A percentile compares a stretch with the other conserved stretches of the same genome.
phyloP scores from a whole-genome alignment of 2,888 invertebrate species.

The Crossocerus cetratus region DNA sequence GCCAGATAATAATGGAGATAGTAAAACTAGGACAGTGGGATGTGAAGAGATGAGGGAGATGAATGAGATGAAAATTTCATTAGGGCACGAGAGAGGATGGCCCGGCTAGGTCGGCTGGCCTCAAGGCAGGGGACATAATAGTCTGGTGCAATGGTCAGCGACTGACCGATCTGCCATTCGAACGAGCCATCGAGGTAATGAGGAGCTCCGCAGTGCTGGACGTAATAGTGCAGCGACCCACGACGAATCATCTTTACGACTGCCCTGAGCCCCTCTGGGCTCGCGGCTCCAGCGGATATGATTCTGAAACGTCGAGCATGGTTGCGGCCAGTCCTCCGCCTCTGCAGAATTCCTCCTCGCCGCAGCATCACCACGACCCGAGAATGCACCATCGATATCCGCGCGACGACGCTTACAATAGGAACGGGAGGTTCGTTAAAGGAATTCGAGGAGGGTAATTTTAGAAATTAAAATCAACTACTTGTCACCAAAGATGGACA shows the following conservation, averaged over 20 bases:
- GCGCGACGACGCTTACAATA: slow-evolving; percentile 59
- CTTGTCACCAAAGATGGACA: neutral
- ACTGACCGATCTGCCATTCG: slow-evolving; percentile 73
- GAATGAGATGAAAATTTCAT: slow-evolving; percentile 5
- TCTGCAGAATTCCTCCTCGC: slow-evolving; percentile 60
- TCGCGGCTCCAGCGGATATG: slow-evolving; percentile 73
- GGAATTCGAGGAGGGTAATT: neutral
- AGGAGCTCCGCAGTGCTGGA: slow-evolving; percentile 71
- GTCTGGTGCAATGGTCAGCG: slow-evolving; percentile 88
- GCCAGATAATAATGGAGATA: neutral
- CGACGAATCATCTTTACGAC: slow-evolving; percentile 69
- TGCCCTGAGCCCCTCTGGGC: slow-evolving; percentile 72
- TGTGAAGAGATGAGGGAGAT: neutral
- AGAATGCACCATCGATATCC: slow-evolving; percentile 58
- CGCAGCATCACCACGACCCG: slow-evolving; percentile 60
- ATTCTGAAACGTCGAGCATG: slow-evolving; percentile 71
- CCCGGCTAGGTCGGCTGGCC: slow-evolving; percentile 91
- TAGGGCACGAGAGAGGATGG: slow-evolving; percentile 93
- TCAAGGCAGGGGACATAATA: slow-evolving; percentile 94
- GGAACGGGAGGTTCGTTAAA: slow-evolving; percentile 64
- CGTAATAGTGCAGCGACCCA: slow-evolving; percentile 79
- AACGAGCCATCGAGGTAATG: slow-evolving; percentile 74
- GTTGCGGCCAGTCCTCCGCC: slow-evolving; percentile 67
- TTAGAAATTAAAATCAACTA: too few relatives aligned
- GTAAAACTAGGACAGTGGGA: neutral